A percentile compares a stretch with the other conserved stretches of the same genome.
Evolutionary conservation across 2,113 vertebrate species (phyloP).

Genomic region (Heterochromis multidens): DNA sequence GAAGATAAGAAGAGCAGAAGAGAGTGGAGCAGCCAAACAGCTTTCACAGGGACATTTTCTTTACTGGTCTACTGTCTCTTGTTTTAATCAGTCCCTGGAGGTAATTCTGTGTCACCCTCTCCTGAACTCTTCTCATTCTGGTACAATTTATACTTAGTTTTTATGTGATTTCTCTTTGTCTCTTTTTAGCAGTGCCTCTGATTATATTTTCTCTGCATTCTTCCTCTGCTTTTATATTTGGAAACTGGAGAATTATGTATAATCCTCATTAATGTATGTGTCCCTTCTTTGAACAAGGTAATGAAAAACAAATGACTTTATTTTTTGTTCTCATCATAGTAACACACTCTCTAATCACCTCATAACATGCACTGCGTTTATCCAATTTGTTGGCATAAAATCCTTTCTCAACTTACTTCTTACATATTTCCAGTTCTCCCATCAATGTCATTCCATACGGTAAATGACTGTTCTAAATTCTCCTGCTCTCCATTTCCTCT

Average conservation of each 20-base stretch:
- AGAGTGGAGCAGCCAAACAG: not conserved
- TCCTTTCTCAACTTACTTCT: not conserved
- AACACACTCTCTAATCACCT: not conserved
- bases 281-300: not conserved
- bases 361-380: not conserved
- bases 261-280: not conserved
- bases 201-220: not conserved
- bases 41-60: conserved; percentile 25
- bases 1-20: not conserved
- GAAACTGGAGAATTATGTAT: not conserved
- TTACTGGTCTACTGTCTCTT: conserved; percentile 5
- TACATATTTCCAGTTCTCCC: not conserved
- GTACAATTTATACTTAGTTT: not conserved
- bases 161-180: not conserved
- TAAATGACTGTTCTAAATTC: not conserved
- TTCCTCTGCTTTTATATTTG: not conserved
- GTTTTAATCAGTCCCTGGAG: conserved; percentile 42
- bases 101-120: not conserved
- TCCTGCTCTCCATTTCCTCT: not conserved
- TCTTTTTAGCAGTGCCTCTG: not conserved
- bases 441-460: too few relatives aligned
- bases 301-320: not conserved
- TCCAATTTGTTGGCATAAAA: not conserved
- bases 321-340: not conserved
- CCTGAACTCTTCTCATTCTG: not conserved